phyloP scores from a whole-genome alignment of 2,113 vertebrate genomes.

The Chrysochloris asiatica region DNA sequence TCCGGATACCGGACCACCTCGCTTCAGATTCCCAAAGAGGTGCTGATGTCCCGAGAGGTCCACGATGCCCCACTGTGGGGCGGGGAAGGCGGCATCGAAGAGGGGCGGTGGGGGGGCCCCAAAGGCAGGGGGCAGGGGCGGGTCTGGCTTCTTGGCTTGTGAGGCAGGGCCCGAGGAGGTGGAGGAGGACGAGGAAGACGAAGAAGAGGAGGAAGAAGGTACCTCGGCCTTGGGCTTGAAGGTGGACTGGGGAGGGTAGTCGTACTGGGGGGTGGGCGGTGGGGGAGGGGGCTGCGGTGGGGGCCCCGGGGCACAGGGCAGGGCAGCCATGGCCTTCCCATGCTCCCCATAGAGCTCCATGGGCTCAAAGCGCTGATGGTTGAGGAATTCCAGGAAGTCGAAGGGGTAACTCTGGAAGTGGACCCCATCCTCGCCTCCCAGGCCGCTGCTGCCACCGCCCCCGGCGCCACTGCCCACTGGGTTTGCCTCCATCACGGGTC shows the following conservation, averaged over 20 bases:
- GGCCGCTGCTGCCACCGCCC: conserved; percentile 61
- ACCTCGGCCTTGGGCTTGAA: conserved; percentile 80
- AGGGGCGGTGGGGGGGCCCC: conserved; percentile 72
- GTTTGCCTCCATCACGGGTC: conserved; percentile 82
- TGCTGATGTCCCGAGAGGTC: conserved; percentile 85
- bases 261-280: conserved; percentile 71
- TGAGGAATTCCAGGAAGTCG: conserved; percentile 85
- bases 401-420: conserved; percentile 86
- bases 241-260: conserved; percentile 68
- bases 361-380: conserved; percentile 85
- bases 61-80: conserved; percentile 84
- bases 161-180: conserved; percentile 4
- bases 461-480: conserved; percentile 61
- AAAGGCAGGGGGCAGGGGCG: conserved; percentile 55
- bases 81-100: conserved; percentile 79
- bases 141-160: conserved; percentile 80
- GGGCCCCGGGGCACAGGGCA: conserved; percentile 74
- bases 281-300: conserved; percentile 64
- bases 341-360: conserved; percentile 83
- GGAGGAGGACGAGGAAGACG: not conserved
- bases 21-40: conserved; percentile 83
- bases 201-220: not conserved
- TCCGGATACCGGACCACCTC: not conserved
- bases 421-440: conserved; percentile 83
- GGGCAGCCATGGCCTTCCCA: conserved; percentile 77